Conservation (phyloP, 2,113 vertebrate species). For the Corythornis cristatus region DNA sequence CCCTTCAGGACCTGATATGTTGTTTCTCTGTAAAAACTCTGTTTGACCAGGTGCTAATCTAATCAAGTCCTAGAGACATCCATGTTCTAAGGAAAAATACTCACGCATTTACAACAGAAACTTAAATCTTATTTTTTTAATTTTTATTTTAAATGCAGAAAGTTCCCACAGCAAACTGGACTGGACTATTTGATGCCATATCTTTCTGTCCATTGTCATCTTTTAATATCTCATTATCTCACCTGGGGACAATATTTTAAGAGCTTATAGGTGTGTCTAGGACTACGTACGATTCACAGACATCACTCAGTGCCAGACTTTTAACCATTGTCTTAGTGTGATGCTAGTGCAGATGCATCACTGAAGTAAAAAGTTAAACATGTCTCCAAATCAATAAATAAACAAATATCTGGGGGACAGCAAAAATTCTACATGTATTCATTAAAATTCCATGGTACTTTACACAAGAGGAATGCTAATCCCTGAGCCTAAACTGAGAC, state of each 20-base stretch:
- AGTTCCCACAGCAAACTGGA: neutral
- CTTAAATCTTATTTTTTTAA: neutral
- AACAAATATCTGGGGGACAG: neutral
- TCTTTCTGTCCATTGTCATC: neutral
- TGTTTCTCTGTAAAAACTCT: neutral
- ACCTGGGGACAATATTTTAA: neutral
- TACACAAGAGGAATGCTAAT: constrained; percentile 51
- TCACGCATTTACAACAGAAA: neutral
- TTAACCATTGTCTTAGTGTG: neutral
- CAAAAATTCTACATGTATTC: constrained; percentile 12
- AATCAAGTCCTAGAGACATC: neutral
- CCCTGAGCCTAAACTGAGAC: neutral
- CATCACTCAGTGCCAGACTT: neutral
- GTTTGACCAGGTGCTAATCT: neutral
- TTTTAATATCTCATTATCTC: neutral
- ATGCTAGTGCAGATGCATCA: neutral
- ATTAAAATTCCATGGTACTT: constrained; percentile 61
- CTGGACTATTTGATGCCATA: neutral
- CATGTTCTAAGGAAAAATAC: neutral
- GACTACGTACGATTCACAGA: neutral
- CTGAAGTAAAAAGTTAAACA: neutral
- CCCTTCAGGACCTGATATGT: neutral
- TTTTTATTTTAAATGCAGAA: neutral
- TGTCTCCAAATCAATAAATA: neutral
- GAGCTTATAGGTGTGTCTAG: neutral